Base-by-base conservation (phyloP, 2,797 vertebrate species). In the Typhlichthys eigenmanni region DNA sequence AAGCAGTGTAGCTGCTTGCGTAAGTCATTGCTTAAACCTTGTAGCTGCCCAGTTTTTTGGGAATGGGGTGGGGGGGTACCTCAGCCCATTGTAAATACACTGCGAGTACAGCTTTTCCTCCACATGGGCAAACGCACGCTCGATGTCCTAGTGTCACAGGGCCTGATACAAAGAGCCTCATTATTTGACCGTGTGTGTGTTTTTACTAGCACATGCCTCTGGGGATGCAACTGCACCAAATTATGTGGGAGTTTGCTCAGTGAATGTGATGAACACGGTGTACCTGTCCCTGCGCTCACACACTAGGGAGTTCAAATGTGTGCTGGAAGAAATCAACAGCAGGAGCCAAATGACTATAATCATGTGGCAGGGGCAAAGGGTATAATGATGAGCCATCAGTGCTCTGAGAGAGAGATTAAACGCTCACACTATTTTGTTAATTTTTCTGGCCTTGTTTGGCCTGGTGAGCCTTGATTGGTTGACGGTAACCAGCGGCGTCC, bases 21-120 rank as follows among this genome's bases (percentile, higher is more conserved):
- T 80, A 76, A 84, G 65, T 54, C 0, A 24, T 58, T 49, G 60
- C 56, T 75, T 66, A 69, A 74, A 81, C 66, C 70, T 78, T 75
- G 76, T 52, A 48, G 66, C 69, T 61, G 71, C 71, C 67, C 58
- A 32, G 74, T 68, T 68, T 29, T 29, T 29, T 4, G 24, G 24
- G 24, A 29, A 29, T 4, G 24, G 24, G 24, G 24, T 0, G 52
- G 17, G 54, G 46, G 71, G 76, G 59, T 59, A 76, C 64, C 29
- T 46, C 63, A 70, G 55, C 47, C 55, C 69, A 61, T 64, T 76
- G 71, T 71, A 81, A 75, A 83, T 59, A 57, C 46, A 32, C 38
- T 14, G 29, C 5, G 0, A 3, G 8, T 43, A 16, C 32, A 19
- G 9, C 14, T 12, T 16, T 14, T 46, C 56, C 2, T 5, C 9